A percentile compares a stretch with the other conserved stretches of the same genome.
phyloP scores from a whole-genome alignment of 2,888 invertebrate species.

The Drosophila infuscata region DNA sequence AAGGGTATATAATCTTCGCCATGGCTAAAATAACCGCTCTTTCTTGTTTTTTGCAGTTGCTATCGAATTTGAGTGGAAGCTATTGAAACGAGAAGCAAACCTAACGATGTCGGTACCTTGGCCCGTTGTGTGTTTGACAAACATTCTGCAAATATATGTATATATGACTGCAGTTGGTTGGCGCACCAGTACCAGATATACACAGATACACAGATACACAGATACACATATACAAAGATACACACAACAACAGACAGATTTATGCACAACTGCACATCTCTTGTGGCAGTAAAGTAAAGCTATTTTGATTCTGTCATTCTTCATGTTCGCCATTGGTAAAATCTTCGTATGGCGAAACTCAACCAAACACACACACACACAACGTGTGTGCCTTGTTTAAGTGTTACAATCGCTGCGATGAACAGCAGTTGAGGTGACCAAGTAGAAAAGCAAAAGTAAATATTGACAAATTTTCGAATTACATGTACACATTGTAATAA shows the following conservation, averaged over 20 bases:
- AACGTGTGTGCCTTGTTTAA: neutral
- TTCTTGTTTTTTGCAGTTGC: constrained; percentile 25
- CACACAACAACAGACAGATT: neutral
- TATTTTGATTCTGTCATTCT: constrained; percentile 3
- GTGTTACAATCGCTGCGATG: neutral
- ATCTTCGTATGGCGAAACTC: neutral
- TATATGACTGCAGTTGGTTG: constrained; percentile 7
- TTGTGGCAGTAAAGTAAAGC: constrained; percentile 22
- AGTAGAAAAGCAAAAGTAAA: constrained; percentile 8
- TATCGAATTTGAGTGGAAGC: constrained; percentile 47
- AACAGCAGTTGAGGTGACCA: neutral
- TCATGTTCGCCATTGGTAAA: neutral
- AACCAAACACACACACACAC: neutral
- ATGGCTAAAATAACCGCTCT: neutral
- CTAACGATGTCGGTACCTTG: constrained; percentile 12
- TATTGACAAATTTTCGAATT: constrained; percentile 16
- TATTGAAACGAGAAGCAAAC: constrained; percentile 45
- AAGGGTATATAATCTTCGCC: neutral
- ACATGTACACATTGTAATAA: neutral
- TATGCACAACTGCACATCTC: constrained; percentile 25
- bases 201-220: neutral
- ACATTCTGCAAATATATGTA: constrained; percentile 39
- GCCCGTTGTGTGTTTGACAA: constrained; percentile 42
- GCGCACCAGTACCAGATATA: constrained; percentile 1
- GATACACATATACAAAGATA: neutral